Evolutionary conservation across 23 tunicate species (phyloP), one percentile per base, ranked within the genome.

Genomic region (Ciona savignyi): DNA sequence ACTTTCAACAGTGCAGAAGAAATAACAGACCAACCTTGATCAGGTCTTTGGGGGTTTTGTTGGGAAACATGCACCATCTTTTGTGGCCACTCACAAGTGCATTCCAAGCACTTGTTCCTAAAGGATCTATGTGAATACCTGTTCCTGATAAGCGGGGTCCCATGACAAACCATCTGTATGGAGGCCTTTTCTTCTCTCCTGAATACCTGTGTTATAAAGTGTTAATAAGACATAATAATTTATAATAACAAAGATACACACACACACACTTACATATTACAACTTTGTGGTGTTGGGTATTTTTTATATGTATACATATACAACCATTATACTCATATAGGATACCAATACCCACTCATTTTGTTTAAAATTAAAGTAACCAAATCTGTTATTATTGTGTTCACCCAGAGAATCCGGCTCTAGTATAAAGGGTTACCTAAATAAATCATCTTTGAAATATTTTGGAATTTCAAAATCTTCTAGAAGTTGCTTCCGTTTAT

Each of bases 151-250:
- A 61, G 23, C 73, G 66, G 32, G 99, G 96, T 2, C 96, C 99
- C 99, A 95, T 95, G 31, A 95, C 99, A 64, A 95, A 95, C 99
- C 99, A 95, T n/a, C 99, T 81, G 62, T 95, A 84, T 2, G 99
- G 99, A 0, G 99, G 99, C 32, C 99, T 74, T 62, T 86, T 90
- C 78, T 95, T 95, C 75, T 95, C 99, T 3, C 99, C 99, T 15
- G 88, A 87, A 49, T 89, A 95, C 76, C 99, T 91, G 63, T 4
- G 11, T 22, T 21, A 35, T 24, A 11, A 42, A 22, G n/a, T n/a
- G n/a, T n/a, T n/a, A n/a, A n/a, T n/a, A n/a, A n/a, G n/a, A n/a
- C n/a, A n/a, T n/a, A n/a, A n/a, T n/a, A n/a, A n/a, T n/a, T n/a
- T n/a, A n/a, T n/a, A n/a, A n/a, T n/a, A n/a, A n/a, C n/a, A n/a